Percentiles rank a stretch among this genome's conserved stretches.
Evolutionary conservation across 2,888 invertebrate genomes (phyloP).

Genomic region (Nemapogon koenigi): DNA sequence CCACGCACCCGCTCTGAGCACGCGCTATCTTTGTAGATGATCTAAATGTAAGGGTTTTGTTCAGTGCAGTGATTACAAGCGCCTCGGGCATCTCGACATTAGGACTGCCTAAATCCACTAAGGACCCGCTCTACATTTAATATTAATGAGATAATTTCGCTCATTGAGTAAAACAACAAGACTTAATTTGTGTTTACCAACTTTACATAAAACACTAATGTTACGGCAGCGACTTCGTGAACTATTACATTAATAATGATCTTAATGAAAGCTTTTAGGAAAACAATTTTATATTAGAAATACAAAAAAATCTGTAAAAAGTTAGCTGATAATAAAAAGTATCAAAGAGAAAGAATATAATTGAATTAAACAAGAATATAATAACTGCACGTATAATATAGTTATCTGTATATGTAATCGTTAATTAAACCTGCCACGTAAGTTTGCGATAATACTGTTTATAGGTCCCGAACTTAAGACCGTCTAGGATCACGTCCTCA

Average conservation of each 20-base stretch:
- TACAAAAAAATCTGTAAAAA: too few species aligned
- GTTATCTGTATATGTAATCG: too few species aligned
- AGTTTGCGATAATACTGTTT: slow-evolving; percentile 8
- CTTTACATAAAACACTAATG: too few species aligned
- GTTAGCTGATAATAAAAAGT: too few species aligned
- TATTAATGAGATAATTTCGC: slow-evolving; percentile 2
- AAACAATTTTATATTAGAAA: too few species aligned
- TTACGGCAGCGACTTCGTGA: too few species aligned
- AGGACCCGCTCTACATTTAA: slow-evolving; percentile 2
- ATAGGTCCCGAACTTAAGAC: slow-evolving; percentile 15
- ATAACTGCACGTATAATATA: too few species aligned
- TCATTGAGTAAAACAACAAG: not conserved
- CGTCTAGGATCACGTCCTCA: slow-evolving; percentile 15
- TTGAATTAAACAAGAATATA: too few species aligned
- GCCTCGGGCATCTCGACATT: slow-evolving; percentile 21
- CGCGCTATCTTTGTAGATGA: slow-evolving; percentile 39
- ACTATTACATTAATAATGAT: too few species aligned
- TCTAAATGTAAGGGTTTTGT: slow-evolving; percentile 40
- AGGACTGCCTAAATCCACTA: slow-evolving; percentile 15
- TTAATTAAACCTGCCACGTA: slow-evolving; percentile 24
- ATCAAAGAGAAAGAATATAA: too few species aligned
- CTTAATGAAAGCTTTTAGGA: too few species aligned
- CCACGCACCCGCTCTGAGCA: slow-evolving; percentile 13
- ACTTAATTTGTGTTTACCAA: too few species aligned
- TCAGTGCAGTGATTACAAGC: slow-evolving; percentile 33